Evolutionary conservation across 2,888 invertebrate genomes (phyloP).

Genomic region (Alviniconcha strummeri): DNA sequence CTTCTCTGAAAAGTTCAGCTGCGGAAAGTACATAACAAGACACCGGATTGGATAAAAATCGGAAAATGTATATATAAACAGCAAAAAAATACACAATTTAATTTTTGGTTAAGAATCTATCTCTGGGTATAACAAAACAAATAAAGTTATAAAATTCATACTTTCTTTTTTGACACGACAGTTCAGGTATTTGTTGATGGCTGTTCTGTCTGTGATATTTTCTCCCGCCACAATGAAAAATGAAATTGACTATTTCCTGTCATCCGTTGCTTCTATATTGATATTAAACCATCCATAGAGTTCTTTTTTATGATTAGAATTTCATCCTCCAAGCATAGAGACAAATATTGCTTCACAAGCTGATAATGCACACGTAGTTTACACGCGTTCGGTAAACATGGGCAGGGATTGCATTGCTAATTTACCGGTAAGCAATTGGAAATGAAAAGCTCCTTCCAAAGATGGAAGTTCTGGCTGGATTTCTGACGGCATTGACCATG

Average conservation of each 20-base stretch:
- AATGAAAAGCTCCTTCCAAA: conserved; percentile 36
- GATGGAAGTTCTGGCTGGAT: conserved; percentile 34
- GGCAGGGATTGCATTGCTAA: conserved; percentile 38
- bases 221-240: conserved; percentile 17
- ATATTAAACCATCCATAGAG: too few species aligned
- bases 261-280: too few species aligned
- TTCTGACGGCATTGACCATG: conserved; percentile 22
- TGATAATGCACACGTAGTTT: not conserved
- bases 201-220: conserved; percentile 19
- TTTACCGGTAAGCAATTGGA: conserved; percentile 34
- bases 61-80: not conserved
- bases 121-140: not conserved
- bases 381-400: conserved; percentile 19
- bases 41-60: conserved; percentile 17
- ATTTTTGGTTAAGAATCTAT: conserved; percentile 6
- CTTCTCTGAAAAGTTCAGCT: conserved; percentile 21
- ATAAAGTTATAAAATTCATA: not conserved
- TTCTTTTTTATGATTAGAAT: too few species aligned
- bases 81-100: not conserved
- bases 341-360: not conserved
- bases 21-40: conserved; percentile 19
- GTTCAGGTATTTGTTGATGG: conserved; percentile 35
- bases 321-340: not conserved
- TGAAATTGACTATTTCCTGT: not conserved
- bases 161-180: conserved; percentile 1